Evolutionary conservation across 2,797 vertebrate species (phyloP), one percentile per base, ranked within the genome.

Genomic region (Benthosema pterotum): DNA sequence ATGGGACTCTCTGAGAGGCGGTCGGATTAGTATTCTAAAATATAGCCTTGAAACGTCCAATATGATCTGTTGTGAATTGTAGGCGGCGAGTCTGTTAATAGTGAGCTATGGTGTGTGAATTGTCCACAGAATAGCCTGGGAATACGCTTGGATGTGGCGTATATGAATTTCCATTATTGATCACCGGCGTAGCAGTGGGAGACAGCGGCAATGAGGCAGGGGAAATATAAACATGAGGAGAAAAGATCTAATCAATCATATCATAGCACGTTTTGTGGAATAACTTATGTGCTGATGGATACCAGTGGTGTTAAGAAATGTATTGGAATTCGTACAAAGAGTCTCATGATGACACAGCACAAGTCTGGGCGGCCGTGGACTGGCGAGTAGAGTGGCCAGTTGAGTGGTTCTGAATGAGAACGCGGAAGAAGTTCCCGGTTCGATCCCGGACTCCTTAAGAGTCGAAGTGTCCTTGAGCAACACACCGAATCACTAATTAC

Each of bases 111-210:
- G 22, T 46, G 51, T 42, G 56, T 57, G 19, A 65, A 62, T 51
- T 16, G 43, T 18, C 48, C 42, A 71, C 55, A 60, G 56, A 38
- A 53, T 43, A 43, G 63, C 55, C 49, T 62, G 46, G 49, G 53
- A 63, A 74, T 76, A 69, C 25, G 45, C 53, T 63, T 52, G 46
- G 50, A 65, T 65, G 65, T 73, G 63, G 62, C 51, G n/a, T n/a
- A 49, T 48, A 47, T 53, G 52, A 60, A 66, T 70, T 63, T 78
- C 42, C 63, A 70, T 72, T 76, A 78, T 66, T 79, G 73, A 78
- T 77, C 73, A 61, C 56, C 48, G 47, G 49, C 54, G 64, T 60
- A 38, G 19, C 68, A 63, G 55, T 45, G 18, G 42, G 56, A 66
- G 60, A 74, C 71, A 52, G 46, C 53, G 53, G 65, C 66, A 66